Percentiles rank a stretch among this genome's conserved stretches.
These are phyloP conservation scores for Aphodius sticticus DNA, from an alignment of 2,888 invertebrate genomes.

Conservation along the genomic window DNA sequence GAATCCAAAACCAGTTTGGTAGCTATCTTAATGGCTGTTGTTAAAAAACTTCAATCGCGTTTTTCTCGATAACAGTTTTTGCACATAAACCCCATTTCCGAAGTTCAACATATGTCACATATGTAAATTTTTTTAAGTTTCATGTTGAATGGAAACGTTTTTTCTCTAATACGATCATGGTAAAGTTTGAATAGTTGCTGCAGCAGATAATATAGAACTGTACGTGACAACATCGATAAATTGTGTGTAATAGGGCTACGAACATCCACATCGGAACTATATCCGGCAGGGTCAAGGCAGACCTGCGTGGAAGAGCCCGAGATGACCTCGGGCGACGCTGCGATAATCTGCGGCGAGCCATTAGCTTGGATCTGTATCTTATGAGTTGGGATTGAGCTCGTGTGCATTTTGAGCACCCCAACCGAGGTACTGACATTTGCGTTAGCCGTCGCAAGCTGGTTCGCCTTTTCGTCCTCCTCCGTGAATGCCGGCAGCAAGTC, in stretches of 20 bases:
- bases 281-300: constrained; percentile 75
- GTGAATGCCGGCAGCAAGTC: constrained; percentile 94
- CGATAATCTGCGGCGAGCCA: constrained; percentile 62
- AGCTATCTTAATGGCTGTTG: too few relatives aligned
- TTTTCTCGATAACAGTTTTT: too few relatives aligned
- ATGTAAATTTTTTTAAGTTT: too few relatives aligned
- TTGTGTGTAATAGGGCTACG: constrained; percentile 57
- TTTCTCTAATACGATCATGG: neutral
- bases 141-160: neutral
- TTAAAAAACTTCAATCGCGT: too few relatives aligned
- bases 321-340: constrained; percentile 63
- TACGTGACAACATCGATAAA: constrained; percentile 45
- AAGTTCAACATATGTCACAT: too few relatives aligned
- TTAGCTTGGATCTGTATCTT: constrained; percentile 64
- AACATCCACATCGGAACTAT: constrained; percentile 82
- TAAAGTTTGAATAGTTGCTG: neutral
- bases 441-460: constrained; percentile 65
- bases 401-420: constrained; percentile 64
- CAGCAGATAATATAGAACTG: constrained; percentile 22
- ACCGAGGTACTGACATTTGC: constrained; percentile 60
- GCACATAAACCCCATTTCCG: too few relatives aligned
- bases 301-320: constrained; percentile 70
- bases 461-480: constrained; percentile 86
- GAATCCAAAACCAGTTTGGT: too few relatives aligned
- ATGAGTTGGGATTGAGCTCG: constrained; percentile 59